Evolutionary conservation across 2,888 invertebrate genomes (phyloP).

Genomic region (Yponomeuta cagnagella): DNA sequence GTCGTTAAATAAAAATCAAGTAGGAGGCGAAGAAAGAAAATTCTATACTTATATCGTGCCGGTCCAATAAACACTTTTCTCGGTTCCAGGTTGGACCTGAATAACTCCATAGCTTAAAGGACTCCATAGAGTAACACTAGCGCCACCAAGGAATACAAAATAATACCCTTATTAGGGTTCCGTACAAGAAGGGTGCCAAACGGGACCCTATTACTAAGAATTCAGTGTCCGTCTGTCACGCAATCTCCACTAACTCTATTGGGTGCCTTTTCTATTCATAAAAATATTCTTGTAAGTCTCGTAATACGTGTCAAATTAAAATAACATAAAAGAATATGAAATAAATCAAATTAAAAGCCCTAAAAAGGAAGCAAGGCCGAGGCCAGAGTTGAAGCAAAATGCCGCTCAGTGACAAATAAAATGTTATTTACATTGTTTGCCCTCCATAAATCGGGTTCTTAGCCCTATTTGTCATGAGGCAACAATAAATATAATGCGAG

Average conservation of each 20-base stretch:
- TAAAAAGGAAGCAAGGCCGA: neutral
- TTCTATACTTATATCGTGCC: neutral
- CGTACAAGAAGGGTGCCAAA: too few species aligned
- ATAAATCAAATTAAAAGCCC: too few species aligned
- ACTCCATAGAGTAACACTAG: neutral
- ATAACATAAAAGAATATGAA: too few species aligned
- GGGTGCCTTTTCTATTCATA: too few species aligned
- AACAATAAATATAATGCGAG: slow-evolving; percentile 19
- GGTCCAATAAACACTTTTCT: neutral
- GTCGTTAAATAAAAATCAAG: slow-evolving; percentile 2
- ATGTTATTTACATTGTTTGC: slow-evolving; percentile 7
- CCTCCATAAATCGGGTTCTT: slow-evolving; percentile 5
- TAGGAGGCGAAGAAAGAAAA: neutral
- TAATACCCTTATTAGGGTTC: too few species aligned
- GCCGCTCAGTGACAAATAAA: neutral
- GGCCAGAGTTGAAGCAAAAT: neutral
- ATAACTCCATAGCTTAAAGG: neutral
- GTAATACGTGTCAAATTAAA: too few species aligned
- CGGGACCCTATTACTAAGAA: too few species aligned
- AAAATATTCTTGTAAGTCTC: too few species aligned
- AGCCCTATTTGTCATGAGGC: slow-evolving; percentile 22
- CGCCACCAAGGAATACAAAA: too few species aligned
- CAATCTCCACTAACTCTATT: too few species aligned
- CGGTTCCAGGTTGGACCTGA: neutral
- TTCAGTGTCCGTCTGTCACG: too few species aligned